Base-by-base conservation (phyloP, 2,888 invertebrate genomes). In the Chymomyza fuscimana region DNA sequence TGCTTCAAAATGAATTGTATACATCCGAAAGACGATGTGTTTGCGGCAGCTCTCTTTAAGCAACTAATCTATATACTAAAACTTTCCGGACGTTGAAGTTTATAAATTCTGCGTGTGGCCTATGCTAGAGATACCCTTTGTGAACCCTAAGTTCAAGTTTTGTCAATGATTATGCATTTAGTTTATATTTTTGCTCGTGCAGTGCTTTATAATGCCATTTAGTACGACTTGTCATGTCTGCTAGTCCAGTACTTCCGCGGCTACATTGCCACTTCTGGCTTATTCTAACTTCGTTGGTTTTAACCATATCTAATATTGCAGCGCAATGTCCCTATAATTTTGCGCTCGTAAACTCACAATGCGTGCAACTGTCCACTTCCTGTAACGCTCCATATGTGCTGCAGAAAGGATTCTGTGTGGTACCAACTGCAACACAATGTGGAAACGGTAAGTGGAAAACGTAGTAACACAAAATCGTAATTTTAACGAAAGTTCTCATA, bases 151-250 rank as follows among this genome's bases (percentile, higher is more conserved):
- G 52, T 9, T 7, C 52, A 54, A 19, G 22, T 25, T 7, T 9
- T 25, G 58, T 7, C 58, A 22, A 7, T 19, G 22, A 25, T 7
- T 58, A 32, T 15, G 22, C 7, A 58, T 5, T 19, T 15, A 6
- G 52, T 5, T 12, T 5, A 46, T 46, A 46, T 46, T 0, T 46
- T 54, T 54, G 19, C 16, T 54, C 52, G 52, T 16, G 52, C 52
- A 19, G 52, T n/a, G 16, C 3, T 4, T 7, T 46, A 25, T 9
- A 36, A 1, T 2, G 52, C 62, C 83, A 81, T 81, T 76, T 52
- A 60, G 60, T 66, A 73, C 72, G 36, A n/a, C 9, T 82, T 86
- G 73, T 36, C 9, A 84, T 84, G 83, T 69, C 70, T 67, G 15
- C 72, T 65, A 67, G 12, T 67, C 72, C 76, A 74, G 83, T 79